Base-by-base conservation (phyloP, 2,888 invertebrate genomes). In the Drosophila quinaria region DNA sequence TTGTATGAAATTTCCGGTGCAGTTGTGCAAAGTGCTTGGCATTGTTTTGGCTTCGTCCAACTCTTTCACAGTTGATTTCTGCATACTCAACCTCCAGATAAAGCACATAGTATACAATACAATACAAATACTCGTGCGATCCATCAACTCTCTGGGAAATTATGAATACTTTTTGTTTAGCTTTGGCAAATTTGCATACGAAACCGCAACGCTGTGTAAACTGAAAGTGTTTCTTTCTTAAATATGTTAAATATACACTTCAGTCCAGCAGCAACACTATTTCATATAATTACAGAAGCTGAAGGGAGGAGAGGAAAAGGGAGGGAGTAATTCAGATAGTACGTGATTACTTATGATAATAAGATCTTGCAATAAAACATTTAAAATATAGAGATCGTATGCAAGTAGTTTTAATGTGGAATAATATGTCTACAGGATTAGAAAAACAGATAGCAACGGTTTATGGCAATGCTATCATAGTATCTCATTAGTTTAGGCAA, bases 11-110 rank as follows among this genome's bases (percentile, higher is more conserved):
- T 81, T 77, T 82, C 82, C 82, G 85, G 85, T 70, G 73, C 52
- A 73, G 79, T 84, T 79, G 84, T 71, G 82, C 70, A 74, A 82
- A 82, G 62, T 78, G 75, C 71, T 69, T 59, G 49, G 82, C 70
- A 82, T 83, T 83, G 83, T 86, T 86, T 80, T 78, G 71, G 64
- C 63, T 80, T 78, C 71, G 55, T 58, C 22, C 71, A 42, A 49
- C 59, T 74, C 59, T 70, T 74, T 65, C 62, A 70, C 75, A 71
- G 56, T 69, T 66, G 65, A 72, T 72, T 68, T 72, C 59, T 76
- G 77, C 77, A 74, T 59, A 50, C 41, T 42, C 25, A 47, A 72
- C 41, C 37, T 17, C 46, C 51, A 50, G 29, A 68, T 39, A 65
- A 56, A 29, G 33, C 15, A 19, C 15, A 54, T 44, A 39, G 6